Evolutionary conservation across 2,113 vertebrate genomes (phyloP), one percentile per base, ranked within the genome.

Genomic region (Corythaixoides concolor): DNA sequence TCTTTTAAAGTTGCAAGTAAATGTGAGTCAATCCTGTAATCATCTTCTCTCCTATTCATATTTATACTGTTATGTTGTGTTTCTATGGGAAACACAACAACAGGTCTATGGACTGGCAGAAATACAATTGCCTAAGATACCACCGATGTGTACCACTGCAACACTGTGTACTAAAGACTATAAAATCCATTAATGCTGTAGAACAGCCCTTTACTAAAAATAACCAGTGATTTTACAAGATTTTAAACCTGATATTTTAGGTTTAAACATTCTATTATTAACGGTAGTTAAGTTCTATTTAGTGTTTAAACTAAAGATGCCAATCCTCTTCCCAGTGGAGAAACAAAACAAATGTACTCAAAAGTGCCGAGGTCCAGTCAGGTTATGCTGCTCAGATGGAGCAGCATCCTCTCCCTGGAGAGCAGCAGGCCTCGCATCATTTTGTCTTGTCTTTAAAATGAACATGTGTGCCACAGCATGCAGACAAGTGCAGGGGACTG

Each of bases 1-100:
- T 92, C 96, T 95, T 96, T 88, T 63, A 81, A 95, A 91, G 67
- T 89, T 95, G 58, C 91, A 91, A 92, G 86, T 82, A 95, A 93
- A 81, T 78, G 67, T 97, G 97, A 97, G 86, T 96, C 96, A 97
- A 58, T 95, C 78, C 70, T 91, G 81, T 92, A 95, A 96, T 96
- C 91, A 95, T 86, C 84, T 82, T 66, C 77, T 88, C 86, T 94
- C 67, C 70, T 93, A 89, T 93, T 93, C 88, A 70, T 94, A 94
- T 95, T 97, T 93, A 95, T 93, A 94, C 64, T 94, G 94, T 88
- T 97, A 89, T 97, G 96, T 97, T 96, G 95, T 96, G 95, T 97
- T 96, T 96, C 95, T 86, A 97, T 58, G 93, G 96, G 90, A 95
- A 95, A 97, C 95, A 96, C 89, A 94, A 93, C 93, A 97, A 89